These are phyloP conservation scores for Naja naja DNA, from an alignment of 2,113 vertebrate species.

Conservation along the genomic window DNA sequence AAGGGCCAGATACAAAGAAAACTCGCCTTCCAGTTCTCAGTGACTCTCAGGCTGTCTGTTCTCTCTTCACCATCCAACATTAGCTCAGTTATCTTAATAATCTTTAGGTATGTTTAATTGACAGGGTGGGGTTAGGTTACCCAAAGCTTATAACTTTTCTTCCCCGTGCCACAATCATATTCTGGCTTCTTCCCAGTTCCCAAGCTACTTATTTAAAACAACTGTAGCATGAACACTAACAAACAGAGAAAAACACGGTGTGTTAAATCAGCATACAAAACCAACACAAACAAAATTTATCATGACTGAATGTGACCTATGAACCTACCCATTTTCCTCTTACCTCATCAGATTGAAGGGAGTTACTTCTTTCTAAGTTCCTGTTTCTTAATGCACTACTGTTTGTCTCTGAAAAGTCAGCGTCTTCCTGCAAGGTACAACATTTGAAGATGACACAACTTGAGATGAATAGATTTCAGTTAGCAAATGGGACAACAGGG, in stretches of 20 bases:
- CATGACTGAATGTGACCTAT: background rate
- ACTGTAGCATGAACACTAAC: background rate
- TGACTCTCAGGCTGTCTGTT: background rate
- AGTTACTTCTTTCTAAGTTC: constrained; percentile 24
- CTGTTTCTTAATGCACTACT: constrained; percentile 16
- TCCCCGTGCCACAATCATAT: background rate
- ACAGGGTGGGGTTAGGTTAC: background rate
- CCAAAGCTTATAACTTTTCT: background rate
- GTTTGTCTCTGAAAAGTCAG: background rate
- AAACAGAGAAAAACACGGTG: background rate
- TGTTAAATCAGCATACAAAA: background rate
- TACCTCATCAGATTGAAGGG: constrained; percentile 41
- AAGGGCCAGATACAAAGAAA: background rate
- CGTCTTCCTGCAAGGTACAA: constrained; percentile 33
- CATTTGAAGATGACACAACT: constrained; percentile 30
- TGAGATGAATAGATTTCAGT: background rate
- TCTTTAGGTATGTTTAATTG: too few relatives aligned
- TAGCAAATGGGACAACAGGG: background rate
- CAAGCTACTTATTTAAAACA: background rate
- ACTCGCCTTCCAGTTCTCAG: background rate
- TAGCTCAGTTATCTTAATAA: background rate
- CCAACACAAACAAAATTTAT: background rate
- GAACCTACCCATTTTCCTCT: background rate
- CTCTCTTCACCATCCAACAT: background rate
- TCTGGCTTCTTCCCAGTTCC: background rate